These are phyloP conservation scores for Zaprionus ghesquierei DNA, from an alignment of 1,140 invertebrate genomes.

Conservation along the genomic window DNA sequence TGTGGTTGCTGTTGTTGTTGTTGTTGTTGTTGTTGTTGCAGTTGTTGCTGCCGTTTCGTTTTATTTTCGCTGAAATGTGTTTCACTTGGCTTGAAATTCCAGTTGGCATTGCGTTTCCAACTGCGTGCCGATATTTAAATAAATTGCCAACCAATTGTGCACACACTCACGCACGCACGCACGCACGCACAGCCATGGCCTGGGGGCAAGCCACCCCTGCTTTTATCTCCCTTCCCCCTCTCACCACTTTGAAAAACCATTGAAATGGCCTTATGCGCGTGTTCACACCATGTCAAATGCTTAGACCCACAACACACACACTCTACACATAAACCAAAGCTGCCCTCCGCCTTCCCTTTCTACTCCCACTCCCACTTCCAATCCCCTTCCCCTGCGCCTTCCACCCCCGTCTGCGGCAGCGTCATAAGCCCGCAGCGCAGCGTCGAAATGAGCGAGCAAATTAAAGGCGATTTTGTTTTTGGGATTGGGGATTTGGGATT, in stretches of 20 bases:
- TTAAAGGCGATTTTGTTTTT: slow-evolving; percentile 57
- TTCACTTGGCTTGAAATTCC: slow-evolving; percentile 66
- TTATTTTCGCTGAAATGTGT: slow-evolving; percentile 55
- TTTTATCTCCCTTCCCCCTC: too few species aligned
- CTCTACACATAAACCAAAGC: slow-evolving; percentile 6
- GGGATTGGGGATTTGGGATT: slow-evolving; percentile 46
- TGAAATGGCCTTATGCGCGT: slow-evolving; percentile 67
- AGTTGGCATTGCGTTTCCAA: slow-evolving; percentile 76
- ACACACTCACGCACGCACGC: slow-evolving; percentile 43
- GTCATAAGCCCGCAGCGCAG: slow-evolving; percentile 1
- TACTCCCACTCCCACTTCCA: not conserved
- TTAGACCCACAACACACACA: slow-evolving; percentile 31
- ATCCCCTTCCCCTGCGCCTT: not conserved
- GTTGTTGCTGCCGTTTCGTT: slow-evolving; percentile 38
- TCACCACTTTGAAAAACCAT: too few species aligned
- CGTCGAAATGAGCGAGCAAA: slow-evolving; percentile 48
- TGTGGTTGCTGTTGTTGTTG: slow-evolving; percentile 30
- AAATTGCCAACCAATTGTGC: slow-evolving; percentile 79
- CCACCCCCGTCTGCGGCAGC: not conserved
- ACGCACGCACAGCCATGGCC: not conserved
- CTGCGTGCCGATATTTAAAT: slow-evolving; percentile 80
- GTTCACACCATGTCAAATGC: slow-evolving; percentile 79
- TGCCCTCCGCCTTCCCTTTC: not conserved
- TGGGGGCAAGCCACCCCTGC: not conserved
- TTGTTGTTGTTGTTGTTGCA: slow-evolving; percentile 28